These are phyloP conservation scores for Drosophila suboccidentalis DNA, from an alignment of 2,888 invertebrate species.

Conservation along the genomic window DNA sequence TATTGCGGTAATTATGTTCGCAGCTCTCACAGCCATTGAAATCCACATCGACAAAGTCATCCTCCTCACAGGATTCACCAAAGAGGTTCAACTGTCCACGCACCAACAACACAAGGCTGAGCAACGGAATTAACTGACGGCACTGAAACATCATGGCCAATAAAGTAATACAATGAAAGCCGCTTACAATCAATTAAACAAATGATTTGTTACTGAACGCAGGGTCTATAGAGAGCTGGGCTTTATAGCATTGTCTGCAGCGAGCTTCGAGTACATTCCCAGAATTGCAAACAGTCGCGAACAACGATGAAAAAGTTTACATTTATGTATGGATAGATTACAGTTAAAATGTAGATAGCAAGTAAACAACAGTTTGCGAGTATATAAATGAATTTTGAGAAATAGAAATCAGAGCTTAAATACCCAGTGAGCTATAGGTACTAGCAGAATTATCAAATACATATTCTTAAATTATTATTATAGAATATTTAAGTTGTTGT, in stretches of 20 bases:
- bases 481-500: too few species aligned
- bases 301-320: background rate
- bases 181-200: slow-evolving; percentile 18
- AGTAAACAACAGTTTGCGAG: background rate
- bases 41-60: slow-evolving; percentile 59
- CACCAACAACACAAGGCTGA: slow-evolving; percentile 23
- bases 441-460: too few species aligned
- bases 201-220: slow-evolving; percentile 19
- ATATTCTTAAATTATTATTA: too few species aligned
- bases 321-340: background rate
- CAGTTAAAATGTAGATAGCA: background rate
- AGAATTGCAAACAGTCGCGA: slow-evolving; percentile 1
- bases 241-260: slow-evolving; percentile 27
- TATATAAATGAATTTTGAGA: background rate
- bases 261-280: background rate
- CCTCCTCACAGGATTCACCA: slow-evolving; percentile 14
- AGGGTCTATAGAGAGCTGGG: background rate
- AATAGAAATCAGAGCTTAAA: background rate
- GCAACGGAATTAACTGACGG: slow-evolving; percentile 23
- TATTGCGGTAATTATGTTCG: slow-evolving; percentile 50
- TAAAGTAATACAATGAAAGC: slow-evolving; percentile 1
- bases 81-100: slow-evolving; percentile 30
- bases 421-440: background rate
- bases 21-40: slow-evolving; percentile 47
- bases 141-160: slow-evolving; percentile 17